Percentiles rank a stretch among this genome's conserved stretches.
phyloP scores from a whole-genome alignment of 1,140 invertebrate species.

The Drosophila rhopaloa region DNA sequence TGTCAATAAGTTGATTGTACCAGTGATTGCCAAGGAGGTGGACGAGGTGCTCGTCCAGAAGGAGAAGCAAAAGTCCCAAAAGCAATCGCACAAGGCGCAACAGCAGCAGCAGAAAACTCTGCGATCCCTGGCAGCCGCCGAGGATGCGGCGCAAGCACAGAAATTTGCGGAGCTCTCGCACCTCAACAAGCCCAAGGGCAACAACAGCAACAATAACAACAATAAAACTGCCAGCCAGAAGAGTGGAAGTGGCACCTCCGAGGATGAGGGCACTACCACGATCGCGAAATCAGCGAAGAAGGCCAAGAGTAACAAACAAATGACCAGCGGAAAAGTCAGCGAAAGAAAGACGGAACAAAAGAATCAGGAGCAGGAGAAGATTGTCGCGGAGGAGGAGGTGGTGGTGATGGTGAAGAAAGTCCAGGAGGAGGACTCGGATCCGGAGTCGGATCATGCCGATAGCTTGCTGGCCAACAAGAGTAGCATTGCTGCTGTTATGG shows the following conservation, averaged over 20 bases:
- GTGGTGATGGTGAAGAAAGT: neutral
- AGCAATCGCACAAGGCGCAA: conserved; percentile 81
- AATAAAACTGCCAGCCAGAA: conserved; percentile 39
- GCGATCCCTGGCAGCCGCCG: conserved; percentile 82
- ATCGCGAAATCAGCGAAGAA: conserved; percentile 38
- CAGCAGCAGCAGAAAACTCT: conserved; percentile 63
- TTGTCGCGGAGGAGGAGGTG: conserved; percentile 1
- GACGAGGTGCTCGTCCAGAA: conserved; percentile 84
- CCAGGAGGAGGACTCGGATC: conserved; percentile 9
- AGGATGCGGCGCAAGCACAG: conserved; percentile 56
- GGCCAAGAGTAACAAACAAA: conserved; percentile 37
- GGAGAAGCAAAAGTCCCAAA: conserved; percentile 84
- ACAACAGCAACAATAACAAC: conserved; percentile 8
- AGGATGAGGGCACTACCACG: conserved; percentile 40
- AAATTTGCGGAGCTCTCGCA: conserved; percentile 62
- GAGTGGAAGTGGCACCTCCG: conserved; percentile 49
- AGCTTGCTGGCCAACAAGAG: conserved; percentile 54
- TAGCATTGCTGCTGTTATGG: conserved; percentile 57
- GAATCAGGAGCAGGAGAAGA: conserved; percentile 24
- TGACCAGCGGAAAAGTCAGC: conserved; percentile 11
- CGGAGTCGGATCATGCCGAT: conserved; percentile 54
- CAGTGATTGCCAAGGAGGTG: conserved; percentile 80
- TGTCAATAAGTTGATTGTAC: conserved; percentile 77
- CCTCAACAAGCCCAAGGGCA: conserved; percentile 63
- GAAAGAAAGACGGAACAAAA: conserved; percentile 14